Base-by-base conservation (phyloP, 1,140 invertebrate species). In the Archegozetes longisetosus region DNA sequence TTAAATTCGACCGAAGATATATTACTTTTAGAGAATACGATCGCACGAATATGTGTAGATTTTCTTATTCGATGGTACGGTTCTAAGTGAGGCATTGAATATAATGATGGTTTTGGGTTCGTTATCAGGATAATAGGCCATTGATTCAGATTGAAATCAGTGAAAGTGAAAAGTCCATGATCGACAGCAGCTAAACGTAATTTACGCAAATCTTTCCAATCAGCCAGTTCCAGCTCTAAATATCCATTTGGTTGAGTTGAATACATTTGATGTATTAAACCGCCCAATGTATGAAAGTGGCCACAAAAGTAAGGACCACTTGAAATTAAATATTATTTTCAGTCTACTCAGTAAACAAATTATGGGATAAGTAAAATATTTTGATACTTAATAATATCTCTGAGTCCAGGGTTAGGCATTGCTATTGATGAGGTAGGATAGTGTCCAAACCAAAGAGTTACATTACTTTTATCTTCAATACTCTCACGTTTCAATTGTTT, bases 191-290 rank as follows among this genome's bases (percentile, higher is more conserved):
- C 79, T 25, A 95, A 68, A 22, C 89, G 79, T 74, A 80, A 90
- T 84, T 85, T 80, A 74, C 90, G 77, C 69, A 84, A 87, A 68
- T 90, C 85, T 74, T 89, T 94, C 89, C 89, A 95, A 75, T 95
- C 91, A 25, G 82, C 87, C 46, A 94, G 74, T 75, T 95, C 91
- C 50, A 94, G 73, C 74, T 94, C 90, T 57, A 92, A 73, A 69
- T 81, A 85, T n/a, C 89, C 88, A 61, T 83, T 79, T 68, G 88
- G 86, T 68, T 90, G 88, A 64, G 85, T 74, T 1, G 86, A 85
- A 68, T 92, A 91, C 89, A 95, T 93, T 62, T 83, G 76, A 14
- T 82, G 81, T 2, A 88, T 80, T 2, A 84, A 65, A 4, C 84
- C 86, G 58, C 79, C 82, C 63, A 92, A 75, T 9, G 81, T 85